A percentile compares a stretch with the other conserved stretches of the same genome.
phyloP scores from a whole-genome alignment of 2,797 vertebrate genomes.

The Psittacula echo region DNA sequence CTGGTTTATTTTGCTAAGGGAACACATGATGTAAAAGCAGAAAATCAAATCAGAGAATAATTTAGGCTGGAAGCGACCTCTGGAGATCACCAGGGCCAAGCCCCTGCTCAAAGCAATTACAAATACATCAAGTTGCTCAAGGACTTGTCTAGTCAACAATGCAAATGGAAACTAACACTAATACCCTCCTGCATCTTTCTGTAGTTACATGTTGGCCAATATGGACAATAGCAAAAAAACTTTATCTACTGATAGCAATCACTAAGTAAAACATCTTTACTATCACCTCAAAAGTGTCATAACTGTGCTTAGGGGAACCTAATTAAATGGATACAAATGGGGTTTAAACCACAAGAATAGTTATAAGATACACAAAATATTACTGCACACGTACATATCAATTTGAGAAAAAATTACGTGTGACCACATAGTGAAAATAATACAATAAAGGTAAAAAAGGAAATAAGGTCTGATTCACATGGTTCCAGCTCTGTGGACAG shows the following conservation, averaged over 20 bases:
- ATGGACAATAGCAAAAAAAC: not conserved
- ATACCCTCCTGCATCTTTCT: not conserved
- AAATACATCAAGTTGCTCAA: not conserved
- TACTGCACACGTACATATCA: not conserved
- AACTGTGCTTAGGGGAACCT: not conserved
- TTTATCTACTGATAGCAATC: not conserved
- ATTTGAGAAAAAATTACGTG: not conserved
- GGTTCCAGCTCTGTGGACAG: not conserved
- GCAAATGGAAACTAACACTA: not conserved
- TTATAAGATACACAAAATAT: not conserved
- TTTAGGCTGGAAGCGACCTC: not conserved
- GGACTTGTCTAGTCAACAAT: not conserved
- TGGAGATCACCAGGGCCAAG: not conserved
- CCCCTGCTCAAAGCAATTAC: conserved; percentile 15
- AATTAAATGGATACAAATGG: not conserved
- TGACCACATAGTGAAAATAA: not conserved
- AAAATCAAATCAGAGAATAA: not conserved
- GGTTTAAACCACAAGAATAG: not conserved
- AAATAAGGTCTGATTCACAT: not conserved
- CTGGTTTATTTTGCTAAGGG: not conserved
- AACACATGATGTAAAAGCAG: not conserved
- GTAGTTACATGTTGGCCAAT: not conserved
- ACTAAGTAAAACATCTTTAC: not conserved
- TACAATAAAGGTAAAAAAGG: not conserved
- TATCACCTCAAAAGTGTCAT: not conserved